Percentiles rank a stretch among this genome's conserved stretches.
Evolutionary conservation across 2,113 vertebrate species (phyloP).

Genomic region (Clinocottus analis): DNA sequence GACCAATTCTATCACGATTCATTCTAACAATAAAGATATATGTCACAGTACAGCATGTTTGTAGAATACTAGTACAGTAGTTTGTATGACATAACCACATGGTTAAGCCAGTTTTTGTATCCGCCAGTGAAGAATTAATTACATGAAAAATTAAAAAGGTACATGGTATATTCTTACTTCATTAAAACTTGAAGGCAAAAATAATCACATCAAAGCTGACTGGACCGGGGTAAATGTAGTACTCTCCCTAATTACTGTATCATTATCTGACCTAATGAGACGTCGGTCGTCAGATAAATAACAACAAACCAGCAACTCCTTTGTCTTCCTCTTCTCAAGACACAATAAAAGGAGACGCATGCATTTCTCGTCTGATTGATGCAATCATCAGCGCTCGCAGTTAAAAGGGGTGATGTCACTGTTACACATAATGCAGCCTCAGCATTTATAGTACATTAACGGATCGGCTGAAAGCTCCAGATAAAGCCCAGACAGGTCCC

Average conservation of each 20-base stretch:
- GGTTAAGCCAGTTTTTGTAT: not conserved
- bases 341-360: conserved; percentile 5
- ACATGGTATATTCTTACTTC: not conserved
- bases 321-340: not conserved
- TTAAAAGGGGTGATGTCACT: conserved; percentile 44
- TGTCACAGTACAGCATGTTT: not conserved
- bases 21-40: no score
- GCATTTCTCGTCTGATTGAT: conserved; percentile 20
- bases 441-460: conserved; percentile 55
- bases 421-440: conserved; percentile 42
- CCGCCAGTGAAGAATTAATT: not conserved
- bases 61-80: not conserved
- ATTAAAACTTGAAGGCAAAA: not conserved
- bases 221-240: not conserved
- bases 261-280: conserved; percentile 1
- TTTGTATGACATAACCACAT: not conserved
- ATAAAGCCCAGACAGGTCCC: conserved; percentile 8
- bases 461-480: conserved; percentile 23
- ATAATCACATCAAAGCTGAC: not conserved
- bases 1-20: not conserved
- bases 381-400: conserved; percentile 4
- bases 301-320: not conserved
- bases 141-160: not conserved
- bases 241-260: not conserved
- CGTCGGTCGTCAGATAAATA: conserved; percentile 17